A percentile compares a stretch with the other conserved stretches of the same genome.
Conservation (phyloP, 2,113 vertebrate genomes). For the Ophthalmolycus amberensis region DNA sequence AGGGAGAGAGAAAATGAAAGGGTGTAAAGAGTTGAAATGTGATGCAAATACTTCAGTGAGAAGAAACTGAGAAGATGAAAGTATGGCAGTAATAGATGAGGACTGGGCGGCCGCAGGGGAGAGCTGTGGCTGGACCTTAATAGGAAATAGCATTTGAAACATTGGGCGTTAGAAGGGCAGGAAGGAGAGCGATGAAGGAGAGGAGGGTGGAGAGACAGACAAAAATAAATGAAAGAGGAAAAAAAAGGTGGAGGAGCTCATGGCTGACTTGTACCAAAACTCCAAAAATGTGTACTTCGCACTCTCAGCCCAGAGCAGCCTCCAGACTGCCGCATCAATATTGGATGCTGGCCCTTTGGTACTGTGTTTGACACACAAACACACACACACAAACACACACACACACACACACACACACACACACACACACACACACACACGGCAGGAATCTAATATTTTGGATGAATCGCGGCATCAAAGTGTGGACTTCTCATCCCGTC, state of each 20-base stretch:
- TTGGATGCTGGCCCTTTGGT: slow-evolving; percentile 55
- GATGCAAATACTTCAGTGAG: background rate
- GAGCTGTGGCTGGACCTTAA: background rate
- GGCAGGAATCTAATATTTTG: slow-evolving; percentile 2
- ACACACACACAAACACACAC: background rate
- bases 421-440: slow-evolving; percentile 22
- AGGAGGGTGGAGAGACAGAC: background rate
- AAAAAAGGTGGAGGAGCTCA: slow-evolving; percentile 12
- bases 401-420: slow-evolving; percentile 12
- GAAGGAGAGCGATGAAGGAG: slow-evolving; percentile 8
- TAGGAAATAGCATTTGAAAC: slow-evolving; percentile 18
- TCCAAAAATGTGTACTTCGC: slow-evolving; percentile 43
- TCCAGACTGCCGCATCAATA: slow-evolving; percentile 74
- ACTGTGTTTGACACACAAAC: slow-evolving; percentile 17
- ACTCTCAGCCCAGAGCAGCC: slow-evolving; percentile 42
- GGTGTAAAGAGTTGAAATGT: slow-evolving; percentile 24
- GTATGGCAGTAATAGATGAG: background rate
- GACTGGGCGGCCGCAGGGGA: background rate
- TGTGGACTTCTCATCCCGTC: background rate
- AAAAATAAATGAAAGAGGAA: background rate
- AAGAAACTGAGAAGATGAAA: background rate
- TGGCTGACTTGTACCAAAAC: slow-evolving; percentile 17
- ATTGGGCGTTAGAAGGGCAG: background rate
- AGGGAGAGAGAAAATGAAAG: background rate
- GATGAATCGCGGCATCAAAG: slow-evolving; percentile 5